Conservation (phyloP, 2,113 vertebrate species). For the Eudyptes chrysolophus region DNA sequence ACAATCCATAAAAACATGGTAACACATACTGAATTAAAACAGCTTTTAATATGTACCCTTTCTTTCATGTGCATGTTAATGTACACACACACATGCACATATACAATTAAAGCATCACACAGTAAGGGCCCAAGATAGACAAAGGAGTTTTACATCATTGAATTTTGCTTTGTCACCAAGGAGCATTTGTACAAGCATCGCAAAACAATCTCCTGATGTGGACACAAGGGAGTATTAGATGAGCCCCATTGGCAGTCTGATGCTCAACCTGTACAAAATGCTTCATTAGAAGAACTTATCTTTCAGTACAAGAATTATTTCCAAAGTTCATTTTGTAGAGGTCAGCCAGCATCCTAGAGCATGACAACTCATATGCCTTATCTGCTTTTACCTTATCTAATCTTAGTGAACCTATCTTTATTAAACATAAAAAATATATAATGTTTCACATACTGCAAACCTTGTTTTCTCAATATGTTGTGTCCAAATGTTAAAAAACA, state of each 20-base stretch:
- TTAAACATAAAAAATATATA: background rate
- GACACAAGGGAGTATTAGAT: background rate
- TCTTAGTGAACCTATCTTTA: background rate
- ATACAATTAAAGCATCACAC: background rate
- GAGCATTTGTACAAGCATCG: background rate
- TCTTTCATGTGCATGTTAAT: background rate
- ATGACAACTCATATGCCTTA: background rate
- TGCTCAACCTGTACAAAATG: background rate
- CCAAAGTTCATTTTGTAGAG: background rate
- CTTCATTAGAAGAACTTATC: background rate
- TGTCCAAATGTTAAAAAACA: background rate
- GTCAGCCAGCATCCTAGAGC: background rate
- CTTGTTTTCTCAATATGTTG: background rate
- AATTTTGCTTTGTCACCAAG: background rate
- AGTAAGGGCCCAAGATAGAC: background rate
- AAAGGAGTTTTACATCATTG: background rate
- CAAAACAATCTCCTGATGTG: background rate
- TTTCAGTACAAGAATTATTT: background rate
- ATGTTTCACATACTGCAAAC: background rate
- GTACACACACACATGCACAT: background rate
- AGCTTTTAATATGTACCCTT: background rate
- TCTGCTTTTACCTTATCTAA: slow-evolving; percentile 3
- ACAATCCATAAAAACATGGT: background rate
- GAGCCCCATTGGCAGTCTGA: background rate
- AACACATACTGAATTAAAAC: background rate